A percentile compares a stretch with the other conserved stretches of the same genome.
Evolutionary conservation across 2,113 vertebrate genomes (phyloP).

Genomic region (Synodontis membranacea): DNA sequence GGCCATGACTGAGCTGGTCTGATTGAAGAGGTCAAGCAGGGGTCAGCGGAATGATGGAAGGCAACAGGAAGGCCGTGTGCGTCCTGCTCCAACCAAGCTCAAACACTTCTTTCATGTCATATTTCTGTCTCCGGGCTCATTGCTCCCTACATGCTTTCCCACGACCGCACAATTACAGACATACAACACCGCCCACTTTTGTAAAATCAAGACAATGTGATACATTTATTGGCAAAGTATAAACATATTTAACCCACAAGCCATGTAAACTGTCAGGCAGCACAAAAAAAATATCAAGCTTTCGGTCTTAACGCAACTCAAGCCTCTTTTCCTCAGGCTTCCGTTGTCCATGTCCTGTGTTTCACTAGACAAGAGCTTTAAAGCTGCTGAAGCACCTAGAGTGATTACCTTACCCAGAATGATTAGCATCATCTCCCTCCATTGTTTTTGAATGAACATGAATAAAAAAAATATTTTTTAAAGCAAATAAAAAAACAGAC

Average conservation of each 20-base stretch:
- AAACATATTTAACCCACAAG: background rate
- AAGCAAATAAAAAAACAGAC: background rate
- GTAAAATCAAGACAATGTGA: background rate
- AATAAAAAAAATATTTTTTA: background rate
- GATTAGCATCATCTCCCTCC: constrained; percentile 44
- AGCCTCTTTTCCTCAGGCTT: background rate
- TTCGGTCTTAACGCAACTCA: background rate
- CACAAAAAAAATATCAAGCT: background rate
- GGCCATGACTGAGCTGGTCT: constrained; percentile 49
- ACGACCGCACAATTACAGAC: background rate
- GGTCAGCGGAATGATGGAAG: constrained; percentile 39
- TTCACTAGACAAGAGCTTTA: constrained; percentile 42
- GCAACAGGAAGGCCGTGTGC: constrained; percentile 50
- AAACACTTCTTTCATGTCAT: constrained; percentile 21
- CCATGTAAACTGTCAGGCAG: background rate
- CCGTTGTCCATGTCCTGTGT: constrained; percentile 37
- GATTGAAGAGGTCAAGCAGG: constrained; percentile 47
- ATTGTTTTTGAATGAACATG: constrained; percentile 3
- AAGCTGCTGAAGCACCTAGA: constrained; percentile 41
- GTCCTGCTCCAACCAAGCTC: constrained; percentile 25
- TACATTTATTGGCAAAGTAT: background rate
- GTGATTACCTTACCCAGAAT: constrained; percentile 48
- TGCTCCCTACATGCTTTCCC: constrained; percentile 25
- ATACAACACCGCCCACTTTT: background rate
- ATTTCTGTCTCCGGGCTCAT: constrained; percentile 11